Evolutionary conservation across 2,888 invertebrate species (phyloP), one percentile per base, ranked within the genome.

Genomic region (Oscheius sp.): DNA sequence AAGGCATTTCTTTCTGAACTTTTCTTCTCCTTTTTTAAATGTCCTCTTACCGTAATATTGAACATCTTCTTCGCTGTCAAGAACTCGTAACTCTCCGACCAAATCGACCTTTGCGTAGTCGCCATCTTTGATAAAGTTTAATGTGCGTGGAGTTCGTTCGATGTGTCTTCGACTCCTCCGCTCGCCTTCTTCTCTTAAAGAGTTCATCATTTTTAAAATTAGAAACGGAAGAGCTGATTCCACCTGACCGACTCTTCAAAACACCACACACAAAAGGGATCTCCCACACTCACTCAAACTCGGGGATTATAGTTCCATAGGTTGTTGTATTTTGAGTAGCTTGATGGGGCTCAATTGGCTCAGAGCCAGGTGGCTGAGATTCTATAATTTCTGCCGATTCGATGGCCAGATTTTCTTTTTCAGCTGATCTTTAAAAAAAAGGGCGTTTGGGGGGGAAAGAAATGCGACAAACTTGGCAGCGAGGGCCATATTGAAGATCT

Each of bases 31-130:
- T 4, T 15, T 33, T 23, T 5, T 8, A 37, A 46, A 33, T 29
- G 8, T 1, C 3, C 15, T 45, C 31, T 53, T 37, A 82, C 81
- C 84, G 42, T 76, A 83, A 57, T 79, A 82, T 39, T 80, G 75
- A 3, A 81, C 81, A 69, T 82, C 84, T 58, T 85, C 81, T 37
- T 80, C 77, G 27, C 75, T 82, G 48, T 85, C 85, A 17, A 85
- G 73, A 1, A 85, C 85, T 4, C 84, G 71, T 58, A 85, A 70
- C 53, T 84, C 79, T 8, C 85, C 84, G 34, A 83, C 78, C 65
- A 85, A 71, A 27, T 80, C 78, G 72, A 80, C 72, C 55, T 76
- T 70, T 2, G 80, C 78, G 52, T 77, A 74, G 27, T 76, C 80
- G 27, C 73, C 71, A 25, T 65, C 70, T 29, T 61, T 61, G 29